Conservation (phyloP, 1,140 invertebrate genomes). For the Drosophila suzukii region DNA sequence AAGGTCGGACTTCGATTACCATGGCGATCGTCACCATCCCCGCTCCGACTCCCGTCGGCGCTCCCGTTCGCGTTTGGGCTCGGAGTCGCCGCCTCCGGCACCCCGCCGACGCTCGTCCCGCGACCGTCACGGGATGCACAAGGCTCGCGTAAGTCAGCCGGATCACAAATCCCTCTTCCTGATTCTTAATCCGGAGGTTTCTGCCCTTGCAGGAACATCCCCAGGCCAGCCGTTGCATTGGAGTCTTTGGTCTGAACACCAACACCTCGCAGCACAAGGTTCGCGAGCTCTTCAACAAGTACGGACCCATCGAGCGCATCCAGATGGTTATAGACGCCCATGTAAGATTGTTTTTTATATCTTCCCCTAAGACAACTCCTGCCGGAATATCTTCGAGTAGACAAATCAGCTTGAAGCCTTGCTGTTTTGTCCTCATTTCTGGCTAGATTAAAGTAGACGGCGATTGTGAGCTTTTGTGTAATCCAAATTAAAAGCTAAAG, state of each 20-base stretch:
- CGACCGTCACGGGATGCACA: conserved; percentile 52
- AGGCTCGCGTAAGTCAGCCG: conserved; percentile 50
- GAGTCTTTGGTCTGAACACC: conserved; percentile 97
- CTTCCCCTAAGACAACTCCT: neutral
- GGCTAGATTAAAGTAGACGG: conserved; percentile 57
- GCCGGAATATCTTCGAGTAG: neutral
- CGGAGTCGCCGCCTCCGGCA: conserved; percentile 9
- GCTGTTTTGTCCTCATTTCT: conserved; percentile 14
- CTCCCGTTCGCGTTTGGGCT: conserved; percentile 32
- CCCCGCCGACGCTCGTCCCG: conserved; percentile 38
- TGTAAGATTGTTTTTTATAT: conserved; percentile 86
- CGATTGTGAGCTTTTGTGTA: conserved; percentile 63
- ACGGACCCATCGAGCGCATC: conserved; percentile 96
- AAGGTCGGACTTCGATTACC: conserved; percentile 65
- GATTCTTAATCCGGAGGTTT: neutral
- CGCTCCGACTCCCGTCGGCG: conserved; percentile 37
- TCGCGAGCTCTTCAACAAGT: conserved; percentile 96
- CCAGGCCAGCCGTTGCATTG: conserved; percentile 94
- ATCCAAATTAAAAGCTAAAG: conserved; percentile 61
- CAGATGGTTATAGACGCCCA: conserved; percentile 98
- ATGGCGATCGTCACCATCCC: conserved; percentile 34
- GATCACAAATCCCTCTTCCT: no score
- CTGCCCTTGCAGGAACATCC: conserved; percentile 89
- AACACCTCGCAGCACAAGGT: conserved; percentile 97
- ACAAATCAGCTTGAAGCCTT: conserved; percentile 8